Evolutionary conservation across 2,888 invertebrate species (phyloP), one percentile per base, ranked within the genome.

Genomic region (Papilio demoleus): DNA sequence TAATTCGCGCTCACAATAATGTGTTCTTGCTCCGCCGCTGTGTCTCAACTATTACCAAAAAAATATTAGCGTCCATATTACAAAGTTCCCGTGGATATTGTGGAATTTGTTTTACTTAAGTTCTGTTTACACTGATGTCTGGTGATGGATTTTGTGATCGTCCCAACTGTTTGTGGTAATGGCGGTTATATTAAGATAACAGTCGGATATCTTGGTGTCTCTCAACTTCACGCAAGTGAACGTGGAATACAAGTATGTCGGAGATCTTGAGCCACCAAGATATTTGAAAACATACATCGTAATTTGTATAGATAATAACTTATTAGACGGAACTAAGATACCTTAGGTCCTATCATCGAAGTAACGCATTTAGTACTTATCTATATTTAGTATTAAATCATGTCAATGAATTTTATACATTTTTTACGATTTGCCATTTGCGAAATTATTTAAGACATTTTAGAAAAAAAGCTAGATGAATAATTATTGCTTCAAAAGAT

Each of bases 381-480:
- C 80, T 74, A 80, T 72, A n/a, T 53, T 79, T 85, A 87, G 84
- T 86, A 85, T 84, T 88, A 86, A 73, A 81, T 27, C 68, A 83
- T 81, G 84, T 87, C 85, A 85, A 86, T 83, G 85, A 31, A 81
- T 89, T 83, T 90, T 89, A 87, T 89, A 91, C 84, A 87, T 86
- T 88, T 88, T 84, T 90, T 87, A 89, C 86, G 87, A 87, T n/a
- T 17, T 6, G 4, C 5, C 60, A 64, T 63, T 42, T 24, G 45
- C 19, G 19, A 69, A 34, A 50, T 47, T 38, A 38, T 58, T 65
- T 53, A 61, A 53, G 27, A 31, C 45, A 58, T 27, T 47, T 47
- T 50, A 31, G 17, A 31, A 47, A 24, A 34, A 27, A 22, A 58
- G 5, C 27, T 31, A 8, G 31, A 9, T 59, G 12, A 40, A n/a